Conservation (phyloP, 2,797 vertebrate genomes). For the Pipistrellus kuhlii region DNA sequence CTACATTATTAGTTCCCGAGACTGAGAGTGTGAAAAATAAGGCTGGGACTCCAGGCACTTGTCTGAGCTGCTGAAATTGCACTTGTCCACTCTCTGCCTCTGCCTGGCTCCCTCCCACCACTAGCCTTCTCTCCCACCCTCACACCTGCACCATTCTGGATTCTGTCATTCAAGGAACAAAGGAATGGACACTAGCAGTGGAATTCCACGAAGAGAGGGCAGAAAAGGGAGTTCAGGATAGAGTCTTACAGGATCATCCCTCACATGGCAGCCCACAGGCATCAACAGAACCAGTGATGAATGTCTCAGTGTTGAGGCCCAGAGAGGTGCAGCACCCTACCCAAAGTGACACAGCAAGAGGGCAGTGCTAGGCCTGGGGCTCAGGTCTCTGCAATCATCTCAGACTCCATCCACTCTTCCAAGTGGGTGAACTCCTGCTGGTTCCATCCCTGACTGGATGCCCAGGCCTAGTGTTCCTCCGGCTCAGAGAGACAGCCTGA, state of each 20-base stretch:
- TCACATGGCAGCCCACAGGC: background rate
- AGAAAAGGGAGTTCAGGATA: background rate
- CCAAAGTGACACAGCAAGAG: background rate
- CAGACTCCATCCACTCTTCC: background rate
- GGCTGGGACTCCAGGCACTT: background rate
- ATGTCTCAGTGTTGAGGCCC: background rate
- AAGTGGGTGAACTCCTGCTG: too few relatives aligned
- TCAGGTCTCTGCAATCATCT: background rate
- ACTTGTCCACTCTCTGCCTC: background rate
- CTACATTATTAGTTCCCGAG: background rate
- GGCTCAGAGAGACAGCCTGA: constrained; percentile 45
- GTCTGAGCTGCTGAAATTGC: background rate
- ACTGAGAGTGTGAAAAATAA: background rate
- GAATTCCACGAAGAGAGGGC: background rate
- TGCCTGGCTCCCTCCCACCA: background rate
- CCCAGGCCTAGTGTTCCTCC: constrained; percentile 18
- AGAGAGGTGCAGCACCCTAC: background rate
- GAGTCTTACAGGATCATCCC: background rate
- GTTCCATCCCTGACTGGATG: background rate
- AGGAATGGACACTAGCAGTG: fast-evolving
- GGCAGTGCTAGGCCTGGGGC: background rate
- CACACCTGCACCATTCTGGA: too few relatives aligned
- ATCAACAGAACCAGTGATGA: background rate
- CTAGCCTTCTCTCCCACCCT: background rate
- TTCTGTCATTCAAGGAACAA: background rate